phyloP scores from a whole-genome alignment of 2,797 vertebrate genomes.

The Myotis pilosus region DNA sequence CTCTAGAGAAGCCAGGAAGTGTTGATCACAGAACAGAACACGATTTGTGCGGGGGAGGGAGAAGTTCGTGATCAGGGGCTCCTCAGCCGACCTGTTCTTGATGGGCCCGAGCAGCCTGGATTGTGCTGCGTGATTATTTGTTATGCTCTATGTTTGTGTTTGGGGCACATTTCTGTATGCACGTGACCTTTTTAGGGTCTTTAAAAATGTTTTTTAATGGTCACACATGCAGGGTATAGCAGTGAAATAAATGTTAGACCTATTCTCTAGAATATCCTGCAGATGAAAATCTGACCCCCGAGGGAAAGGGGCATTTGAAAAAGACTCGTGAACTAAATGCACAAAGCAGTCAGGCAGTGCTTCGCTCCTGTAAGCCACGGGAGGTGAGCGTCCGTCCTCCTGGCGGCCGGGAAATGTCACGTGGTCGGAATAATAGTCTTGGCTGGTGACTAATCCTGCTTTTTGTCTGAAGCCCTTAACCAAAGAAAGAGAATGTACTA shows the following conservation, averaged over 20 bases:
- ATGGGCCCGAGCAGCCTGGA: too few species aligned
- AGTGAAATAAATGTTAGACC: neutral
- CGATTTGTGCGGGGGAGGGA: neutral
- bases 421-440: neutral
- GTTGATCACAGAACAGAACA: neutral
- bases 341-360: neutral
- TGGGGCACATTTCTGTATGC: neutral
- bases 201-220: neutral
- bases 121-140: neutral
- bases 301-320: neutral
- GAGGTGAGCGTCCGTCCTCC: neutral
- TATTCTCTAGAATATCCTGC: neutral
- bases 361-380: accelerated
- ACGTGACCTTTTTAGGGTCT: neutral
- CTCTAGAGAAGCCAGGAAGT: neutral
- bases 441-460: neutral
- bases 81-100: neutral
- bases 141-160: neutral
- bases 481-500: neutral
- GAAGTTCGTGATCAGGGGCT: neutral
- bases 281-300: neutral
- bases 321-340: neutral
- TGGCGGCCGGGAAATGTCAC: neutral
- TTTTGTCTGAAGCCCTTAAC: neutral
- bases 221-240: neutral